Evolutionary conservation across 23 tunicate species (phyloP), one percentile per base, ranked within the genome.

Genomic region (Phallusia fumigata): DNA sequence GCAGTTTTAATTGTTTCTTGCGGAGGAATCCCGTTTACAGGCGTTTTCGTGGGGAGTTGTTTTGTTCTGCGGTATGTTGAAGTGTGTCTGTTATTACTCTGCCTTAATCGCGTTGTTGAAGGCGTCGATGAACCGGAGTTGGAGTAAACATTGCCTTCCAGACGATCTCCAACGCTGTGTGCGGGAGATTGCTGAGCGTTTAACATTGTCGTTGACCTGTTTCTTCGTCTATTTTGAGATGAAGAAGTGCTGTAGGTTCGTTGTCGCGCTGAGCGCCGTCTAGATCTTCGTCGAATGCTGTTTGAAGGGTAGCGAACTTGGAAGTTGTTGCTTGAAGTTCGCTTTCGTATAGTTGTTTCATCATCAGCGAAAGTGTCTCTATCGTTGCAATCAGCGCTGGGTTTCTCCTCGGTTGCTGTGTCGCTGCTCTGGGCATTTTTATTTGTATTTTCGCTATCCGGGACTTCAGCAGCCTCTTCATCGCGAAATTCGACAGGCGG

Each of bases 231-330:
- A 21, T 22, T 24, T 58, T 58, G 69, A 40, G 5, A 40, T 16
- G 69, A 58, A 21, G 69, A 21, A 13, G 26, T 58, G 13, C 69
- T 58, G 69, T 58, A 58, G 16, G 69, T 21, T 21, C 69, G 69
- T 24, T 58, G 69, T 22, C 69, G 69, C 69, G 69, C 28, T 21
- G 69, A 58, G 28, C 69, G 69, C 28, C 69, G 69, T 58, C 69
- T 58, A 22, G 69, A 58, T 24, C 69, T 58, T 21, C 69, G 69
- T 13, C 69, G 26, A 16, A 58, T 58, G 13, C 69, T 58, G 69
- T 58, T 58, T 24, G 69, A 58, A 21, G 69, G 69, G 69, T 58
- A 58, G 69, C 69, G 69, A 58, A 58, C 69, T 58, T 58, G 69
- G 13, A 58, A 58, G 13, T 58, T 58, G 69, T 58, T 58, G 16